Percentiles rank a stretch among this genome's conserved stretches.
Evolutionary conservation across 1,140 invertebrate genomes (phyloP).

Genomic region (Carcinoscorpius rotundicauda): DNA sequence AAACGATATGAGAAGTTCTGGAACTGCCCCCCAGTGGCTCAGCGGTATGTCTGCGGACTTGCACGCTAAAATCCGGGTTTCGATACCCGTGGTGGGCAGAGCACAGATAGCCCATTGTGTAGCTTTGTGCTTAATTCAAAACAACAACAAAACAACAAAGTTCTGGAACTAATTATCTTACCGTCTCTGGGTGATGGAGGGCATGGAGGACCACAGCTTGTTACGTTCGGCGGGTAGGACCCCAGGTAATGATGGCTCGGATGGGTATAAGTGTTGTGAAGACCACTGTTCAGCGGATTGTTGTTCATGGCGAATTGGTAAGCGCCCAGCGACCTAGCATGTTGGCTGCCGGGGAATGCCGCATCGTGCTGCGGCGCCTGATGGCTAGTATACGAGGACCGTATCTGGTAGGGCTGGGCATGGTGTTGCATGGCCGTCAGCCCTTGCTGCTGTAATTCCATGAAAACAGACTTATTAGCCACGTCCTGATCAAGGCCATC

Average conservation of each 20-base stretch:
- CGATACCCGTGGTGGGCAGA: too few species aligned
- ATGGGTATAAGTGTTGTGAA: constrained; percentile 29
- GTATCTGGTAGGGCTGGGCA: constrained; percentile 28
- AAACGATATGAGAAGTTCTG: too few species aligned
- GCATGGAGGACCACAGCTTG: constrained; percentile 44
- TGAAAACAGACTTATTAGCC: constrained; percentile 67
- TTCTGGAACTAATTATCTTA: constrained; percentile 38
- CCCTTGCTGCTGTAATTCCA: constrained; percentile 73
- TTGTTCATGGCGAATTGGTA: constrained; percentile 87
- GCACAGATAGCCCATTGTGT: too few species aligned
- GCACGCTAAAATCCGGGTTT: too few species aligned
- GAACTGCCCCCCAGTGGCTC: too few species aligned
- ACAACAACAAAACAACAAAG: too few species aligned
- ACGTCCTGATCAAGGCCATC: constrained; percentile 34
- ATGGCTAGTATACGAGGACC: constrained; percentile 27
- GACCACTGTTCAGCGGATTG: constrained; percentile 27
- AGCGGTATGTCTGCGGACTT: too few species aligned
- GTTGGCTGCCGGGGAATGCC: constrained; percentile 28
- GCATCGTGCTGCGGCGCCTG: constrained; percentile 30
- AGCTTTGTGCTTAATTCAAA: too few species aligned
- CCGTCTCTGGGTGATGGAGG: constrained; percentile 83
- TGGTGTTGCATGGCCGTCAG: constrained; percentile 43
- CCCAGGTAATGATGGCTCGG: constrained; percentile 51
- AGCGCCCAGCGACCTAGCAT: constrained; percentile 47
- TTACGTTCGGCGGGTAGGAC: constrained; percentile 54